Evolutionary conservation across 2,888 invertebrate species (phyloP).

Genomic region (Ophion ellenae): DNA sequence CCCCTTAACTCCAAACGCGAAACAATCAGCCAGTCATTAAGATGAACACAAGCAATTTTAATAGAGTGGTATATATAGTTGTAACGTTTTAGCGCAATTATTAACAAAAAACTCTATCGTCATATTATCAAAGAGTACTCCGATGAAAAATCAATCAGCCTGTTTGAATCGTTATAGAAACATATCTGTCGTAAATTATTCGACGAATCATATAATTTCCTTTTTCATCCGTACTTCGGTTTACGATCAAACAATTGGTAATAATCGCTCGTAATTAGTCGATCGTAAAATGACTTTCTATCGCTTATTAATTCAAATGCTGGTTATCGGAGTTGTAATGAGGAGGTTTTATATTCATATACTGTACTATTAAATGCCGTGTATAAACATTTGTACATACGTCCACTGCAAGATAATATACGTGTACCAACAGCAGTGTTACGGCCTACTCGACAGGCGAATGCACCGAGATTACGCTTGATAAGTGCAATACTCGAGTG

Average conservation of each 20-base stretch:
- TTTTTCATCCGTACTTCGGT: neutral
- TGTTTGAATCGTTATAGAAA: neutral
- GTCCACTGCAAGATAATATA: constrained; percentile 13
- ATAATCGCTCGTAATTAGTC: constrained; percentile 16
- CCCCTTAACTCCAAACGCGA: too few relatives aligned
- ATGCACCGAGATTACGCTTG: constrained; percentile 76
- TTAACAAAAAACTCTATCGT: neutral
- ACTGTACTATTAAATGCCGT: neutral
- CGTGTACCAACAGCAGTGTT: constrained; percentile 27
- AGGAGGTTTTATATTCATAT: neutral
- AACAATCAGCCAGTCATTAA: too few relatives aligned
- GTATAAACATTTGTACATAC: neutral
- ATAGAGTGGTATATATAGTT: neutral
- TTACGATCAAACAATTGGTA: constrained; percentile 18
- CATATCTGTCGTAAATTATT: neutral
- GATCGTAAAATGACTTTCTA: constrained; percentile 27
- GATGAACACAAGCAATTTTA: too few relatives aligned
- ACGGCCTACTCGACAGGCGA: constrained; percentile 71
- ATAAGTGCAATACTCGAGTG: constrained; percentile 74
- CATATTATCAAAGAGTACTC: neutral
- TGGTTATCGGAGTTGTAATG: constrained; percentile 10
- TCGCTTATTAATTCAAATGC: neutral
- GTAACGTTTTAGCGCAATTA: neutral
- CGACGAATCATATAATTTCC: neutral
- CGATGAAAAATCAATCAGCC: neutral